These are phyloP conservation scores for Platerodrilus igneus DNA, from an alignment of 2,888 invertebrate species.

Conservation along the genomic window DNA sequence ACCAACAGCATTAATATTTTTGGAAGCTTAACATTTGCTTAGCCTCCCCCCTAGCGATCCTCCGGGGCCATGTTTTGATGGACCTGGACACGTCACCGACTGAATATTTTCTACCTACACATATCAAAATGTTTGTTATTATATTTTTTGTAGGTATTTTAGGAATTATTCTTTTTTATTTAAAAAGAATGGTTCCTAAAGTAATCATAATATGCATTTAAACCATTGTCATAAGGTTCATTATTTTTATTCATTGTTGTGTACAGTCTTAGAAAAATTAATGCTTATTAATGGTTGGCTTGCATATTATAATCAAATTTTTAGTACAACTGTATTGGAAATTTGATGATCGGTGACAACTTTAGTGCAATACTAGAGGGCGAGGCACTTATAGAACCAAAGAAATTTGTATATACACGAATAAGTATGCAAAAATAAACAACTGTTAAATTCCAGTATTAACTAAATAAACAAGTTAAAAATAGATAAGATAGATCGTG, in stretches of 20 bases:
- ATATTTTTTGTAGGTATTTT: background rate
- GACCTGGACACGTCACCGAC: constrained; percentile 59
- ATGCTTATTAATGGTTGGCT: constrained; percentile 43
- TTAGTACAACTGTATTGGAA: constrained; percentile 28
- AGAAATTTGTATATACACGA: constrained; percentile 20
- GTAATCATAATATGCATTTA: constrained; percentile 43
- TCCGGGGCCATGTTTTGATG: constrained; percentile 58
- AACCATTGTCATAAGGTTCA: constrained; percentile 43
- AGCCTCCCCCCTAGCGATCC: constrained; percentile 80
- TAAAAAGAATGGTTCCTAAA: constrained; percentile 1
- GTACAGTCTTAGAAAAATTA: constrained; percentile 43
- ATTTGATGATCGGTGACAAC: constrained; percentile 44
- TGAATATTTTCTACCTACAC: constrained; percentile 50
- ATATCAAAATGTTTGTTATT: constrained; percentile 17
- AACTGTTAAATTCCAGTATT: constrained; percentile 10
- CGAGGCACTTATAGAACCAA: constrained; percentile 38
- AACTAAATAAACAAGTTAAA: constrained; percentile 7
- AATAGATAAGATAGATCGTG: constrained; percentile 13
- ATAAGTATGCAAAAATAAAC: constrained; percentile 33
- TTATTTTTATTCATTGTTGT: constrained; percentile 41
- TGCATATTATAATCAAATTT: constrained; percentile 45
- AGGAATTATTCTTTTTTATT: background rate
- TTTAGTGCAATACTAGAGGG: constrained; percentile 45
- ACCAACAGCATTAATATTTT: constrained; percentile 83
- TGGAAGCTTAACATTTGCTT: constrained; percentile 90